A percentile compares a stretch with the other conserved stretches of the same genome.
Conservation (phyloP, 2,888 invertebrate genomes). For the Rhagium mordax region DNA sequence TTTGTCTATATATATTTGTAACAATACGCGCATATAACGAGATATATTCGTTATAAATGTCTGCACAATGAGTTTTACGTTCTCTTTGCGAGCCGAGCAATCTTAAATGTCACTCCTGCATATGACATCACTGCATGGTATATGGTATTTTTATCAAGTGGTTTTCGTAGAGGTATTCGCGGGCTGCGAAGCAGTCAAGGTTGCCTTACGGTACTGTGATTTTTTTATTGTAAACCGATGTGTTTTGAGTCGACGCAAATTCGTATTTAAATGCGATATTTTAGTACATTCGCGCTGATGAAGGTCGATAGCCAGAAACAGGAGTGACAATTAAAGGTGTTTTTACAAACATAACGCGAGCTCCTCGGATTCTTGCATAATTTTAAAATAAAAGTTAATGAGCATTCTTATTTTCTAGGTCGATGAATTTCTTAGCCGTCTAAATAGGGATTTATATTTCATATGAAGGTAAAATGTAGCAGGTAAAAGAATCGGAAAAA, state of each 20-base stretch:
- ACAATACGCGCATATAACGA: slow-evolving; percentile 1
- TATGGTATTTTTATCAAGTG: slow-evolving; percentile 24
- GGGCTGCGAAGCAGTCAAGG: slow-evolving; percentile 25
- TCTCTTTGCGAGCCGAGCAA: slow-evolving; percentile 35
- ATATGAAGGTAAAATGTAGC: slow-evolving; percentile 18
- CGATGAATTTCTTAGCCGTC: not conserved
- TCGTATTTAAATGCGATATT: not conserved
- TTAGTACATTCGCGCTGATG: no score
- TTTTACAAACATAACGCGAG: not conserved
- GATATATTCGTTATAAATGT: slow-evolving; percentile 13
- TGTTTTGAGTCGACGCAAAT: no score
- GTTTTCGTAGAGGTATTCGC: slow-evolving; percentile 23
- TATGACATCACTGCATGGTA: slow-evolving; percentile 33
- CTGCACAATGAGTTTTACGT: slow-evolving; percentile 32
- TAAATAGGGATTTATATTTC: slow-evolving; percentile 5
- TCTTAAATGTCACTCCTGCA: slow-evolving; percentile 38
- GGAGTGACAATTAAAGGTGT: not conserved
- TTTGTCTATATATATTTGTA: not conserved
- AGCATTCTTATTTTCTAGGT: slow-evolving; percentile 2
- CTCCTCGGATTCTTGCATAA: not conserved
- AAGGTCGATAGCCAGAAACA: no score
- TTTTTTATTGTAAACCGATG: slow-evolving; percentile 1
- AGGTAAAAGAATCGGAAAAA: slow-evolving; percentile 13
- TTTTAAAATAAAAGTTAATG: not conserved
- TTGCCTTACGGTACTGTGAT: slow-evolving; percentile 2